Conservation (phyloP, 2,113 vertebrate genomes). For the Pituophis catenifer region DNA sequence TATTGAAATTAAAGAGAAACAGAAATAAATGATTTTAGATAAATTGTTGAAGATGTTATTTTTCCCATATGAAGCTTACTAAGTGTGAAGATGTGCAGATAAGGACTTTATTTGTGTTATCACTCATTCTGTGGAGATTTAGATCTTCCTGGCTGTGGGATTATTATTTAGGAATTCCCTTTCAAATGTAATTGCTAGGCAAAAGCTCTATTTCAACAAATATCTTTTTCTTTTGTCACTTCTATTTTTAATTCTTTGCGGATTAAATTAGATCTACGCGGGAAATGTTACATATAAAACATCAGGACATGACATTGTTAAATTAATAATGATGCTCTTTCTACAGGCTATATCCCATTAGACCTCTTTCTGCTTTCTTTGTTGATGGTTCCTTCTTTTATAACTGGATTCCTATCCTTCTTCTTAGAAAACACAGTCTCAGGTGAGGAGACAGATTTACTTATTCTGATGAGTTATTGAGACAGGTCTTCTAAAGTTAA, state of each 20-base stretch:
- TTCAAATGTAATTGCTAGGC: background rate
- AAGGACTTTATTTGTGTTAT: background rate
- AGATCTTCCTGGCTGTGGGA: background rate
- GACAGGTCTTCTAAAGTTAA: background rate
- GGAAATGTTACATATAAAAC: background rate
- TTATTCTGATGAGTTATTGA: background rate
- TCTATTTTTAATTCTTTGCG: background rate
- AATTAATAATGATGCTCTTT: background rate
- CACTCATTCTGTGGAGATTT: background rate
- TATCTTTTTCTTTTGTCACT: background rate
- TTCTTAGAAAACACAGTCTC: constrained; percentile 82
- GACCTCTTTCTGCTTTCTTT: constrained; percentile 75
- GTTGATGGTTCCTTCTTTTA: constrained; percentile 74
- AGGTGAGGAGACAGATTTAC: constrained; percentile 67
- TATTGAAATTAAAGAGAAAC: background rate
- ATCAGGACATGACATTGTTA: constrained; percentile 10
- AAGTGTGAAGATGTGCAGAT: background rate
- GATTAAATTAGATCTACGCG: background rate
- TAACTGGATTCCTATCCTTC: constrained; percentile 80
- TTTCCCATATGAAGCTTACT: background rate
- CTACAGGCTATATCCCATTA: constrained; percentile 70
- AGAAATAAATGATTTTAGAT: background rate
- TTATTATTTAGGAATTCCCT: background rate
- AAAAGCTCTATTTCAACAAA: background rate
- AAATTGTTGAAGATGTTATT: background rate